These are phyloP conservation scores for Cottus gobio DNA, from an alignment of 2,113 vertebrate species.

Conservation along the genomic window DNA sequence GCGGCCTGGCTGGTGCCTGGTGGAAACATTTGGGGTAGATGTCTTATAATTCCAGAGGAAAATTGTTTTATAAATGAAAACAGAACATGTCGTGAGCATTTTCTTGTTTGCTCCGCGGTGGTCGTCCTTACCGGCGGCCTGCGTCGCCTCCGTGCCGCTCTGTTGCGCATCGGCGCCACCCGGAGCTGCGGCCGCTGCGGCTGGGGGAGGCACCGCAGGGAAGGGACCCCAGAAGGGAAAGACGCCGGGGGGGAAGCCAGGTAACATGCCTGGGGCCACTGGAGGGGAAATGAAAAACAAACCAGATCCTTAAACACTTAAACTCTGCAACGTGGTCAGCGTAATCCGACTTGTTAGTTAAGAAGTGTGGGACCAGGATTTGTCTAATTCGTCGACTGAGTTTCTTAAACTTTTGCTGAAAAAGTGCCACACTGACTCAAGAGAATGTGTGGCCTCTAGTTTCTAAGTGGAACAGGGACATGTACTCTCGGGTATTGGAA, in stretches of 20 bases:
- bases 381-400: not conserved
- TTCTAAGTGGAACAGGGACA: not conserved
- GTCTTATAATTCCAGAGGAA: no score
- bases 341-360: no score
- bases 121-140: constrained; percentile 71
- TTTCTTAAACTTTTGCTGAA: not conserved
- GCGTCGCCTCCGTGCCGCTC: constrained; percentile 67
- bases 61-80: not conserved
- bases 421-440: not conserved
- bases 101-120: not conserved
- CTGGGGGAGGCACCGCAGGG: constrained; percentile 84
- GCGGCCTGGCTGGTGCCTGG: constrained; percentile 70
- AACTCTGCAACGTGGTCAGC: no score
- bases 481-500: not conserved
- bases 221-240: constrained; percentile 96
- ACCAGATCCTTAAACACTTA: not conserved
- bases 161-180: constrained; percentile 65
- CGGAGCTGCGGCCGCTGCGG: constrained; percentile 68
- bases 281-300: constrained; percentile 1
- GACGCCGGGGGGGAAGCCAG: constrained; percentile 92
- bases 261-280: constrained; percentile 91
- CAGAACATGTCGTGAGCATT: not conserved
- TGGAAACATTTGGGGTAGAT: not conserved
- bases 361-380: no score
- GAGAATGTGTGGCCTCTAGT: not conserved